Conservation (phyloP, 2,888 invertebrate species). For the Horisme vitalbata region DNA sequence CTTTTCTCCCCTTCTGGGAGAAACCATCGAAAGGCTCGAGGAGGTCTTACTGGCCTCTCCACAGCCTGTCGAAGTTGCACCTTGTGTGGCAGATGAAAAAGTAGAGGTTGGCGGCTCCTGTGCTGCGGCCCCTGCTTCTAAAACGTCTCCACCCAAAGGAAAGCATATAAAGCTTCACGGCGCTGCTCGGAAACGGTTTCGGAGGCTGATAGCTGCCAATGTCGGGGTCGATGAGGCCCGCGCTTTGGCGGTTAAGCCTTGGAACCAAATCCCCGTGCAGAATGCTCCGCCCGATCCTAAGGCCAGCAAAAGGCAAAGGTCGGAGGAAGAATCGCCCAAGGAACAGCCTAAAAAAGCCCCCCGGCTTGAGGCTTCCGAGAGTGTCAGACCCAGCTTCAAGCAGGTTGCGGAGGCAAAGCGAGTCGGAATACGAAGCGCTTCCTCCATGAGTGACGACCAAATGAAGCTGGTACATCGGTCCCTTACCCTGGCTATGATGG, state of each 20-base stretch:
- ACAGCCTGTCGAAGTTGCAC: background rate
- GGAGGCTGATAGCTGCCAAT: background rate
- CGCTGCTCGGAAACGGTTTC: background rate
- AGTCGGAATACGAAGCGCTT: background rate
- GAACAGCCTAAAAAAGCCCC: background rate
- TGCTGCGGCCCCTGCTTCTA: background rate
- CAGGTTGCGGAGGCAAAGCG: background rate
- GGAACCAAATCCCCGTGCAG: background rate
- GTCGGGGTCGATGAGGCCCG: background rate
- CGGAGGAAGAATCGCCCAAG: background rate
- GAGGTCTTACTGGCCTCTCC: background rate
- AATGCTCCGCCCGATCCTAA: background rate
- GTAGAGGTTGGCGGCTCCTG: background rate
- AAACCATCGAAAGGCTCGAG: background rate
- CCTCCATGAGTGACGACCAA: conserved; percentile 1
- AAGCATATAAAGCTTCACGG: background rate
- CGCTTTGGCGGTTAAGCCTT: background rate
- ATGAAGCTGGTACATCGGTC: background rate
- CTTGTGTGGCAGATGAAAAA: background rate
- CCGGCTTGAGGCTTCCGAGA: background rate
- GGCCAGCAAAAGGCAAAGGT: background rate
- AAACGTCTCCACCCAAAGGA: background rate
- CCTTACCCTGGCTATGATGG: background rate
- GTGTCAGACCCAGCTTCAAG: background rate
- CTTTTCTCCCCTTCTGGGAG: no score